phyloP scores from a whole-genome alignment of 2,888 invertebrate species.

The Cheilosia vulpina region DNA sequence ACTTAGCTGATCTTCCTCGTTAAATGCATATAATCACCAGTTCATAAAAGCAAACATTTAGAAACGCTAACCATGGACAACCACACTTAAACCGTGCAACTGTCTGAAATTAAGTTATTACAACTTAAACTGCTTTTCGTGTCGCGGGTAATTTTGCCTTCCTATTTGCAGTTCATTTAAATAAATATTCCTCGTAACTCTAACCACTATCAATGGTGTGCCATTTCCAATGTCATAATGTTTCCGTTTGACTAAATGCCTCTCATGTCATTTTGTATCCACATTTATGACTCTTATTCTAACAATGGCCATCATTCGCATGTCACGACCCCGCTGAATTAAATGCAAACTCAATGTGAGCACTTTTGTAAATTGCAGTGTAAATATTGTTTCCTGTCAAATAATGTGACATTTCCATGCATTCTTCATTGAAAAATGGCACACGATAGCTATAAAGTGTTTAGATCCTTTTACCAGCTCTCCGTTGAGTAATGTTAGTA shows the following conservation, averaged over 20 bases:
- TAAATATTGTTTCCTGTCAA: constrained; percentile 57
- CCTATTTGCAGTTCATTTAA: neutral
- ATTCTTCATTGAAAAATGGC: constrained; percentile 57
- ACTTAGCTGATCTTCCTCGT: too few relatives aligned
- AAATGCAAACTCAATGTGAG: constrained; percentile 59
- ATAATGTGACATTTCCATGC: constrained; percentile 62
- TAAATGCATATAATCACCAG: too few relatives aligned
- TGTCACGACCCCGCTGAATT: constrained; percentile 60
- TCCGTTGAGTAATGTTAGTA: constrained; percentile 41
- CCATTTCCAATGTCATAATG: constrained; percentile 1
- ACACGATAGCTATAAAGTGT: constrained; percentile 45
- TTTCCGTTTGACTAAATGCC: neutral
- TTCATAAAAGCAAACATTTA: neutral
- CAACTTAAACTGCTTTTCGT: neutral
- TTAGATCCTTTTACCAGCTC: constrained; percentile 37
- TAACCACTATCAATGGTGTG: constrained; percentile 1
- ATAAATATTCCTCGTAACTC: neutral
- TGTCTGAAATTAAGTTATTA: constrained; percentile 1
- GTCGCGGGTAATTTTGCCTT: neutral
- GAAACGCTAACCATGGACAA: neutral
- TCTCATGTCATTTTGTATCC: constrained; percentile 13
- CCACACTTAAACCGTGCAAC: neutral
- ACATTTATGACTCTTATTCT: constrained; percentile 36
- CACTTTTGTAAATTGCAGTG: constrained; percentile 66
- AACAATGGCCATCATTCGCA: constrained; percentile 62